phyloP scores from a whole-genome alignment of 1,140 invertebrate genomes.

The Macrocentrus cingulum region DNA sequence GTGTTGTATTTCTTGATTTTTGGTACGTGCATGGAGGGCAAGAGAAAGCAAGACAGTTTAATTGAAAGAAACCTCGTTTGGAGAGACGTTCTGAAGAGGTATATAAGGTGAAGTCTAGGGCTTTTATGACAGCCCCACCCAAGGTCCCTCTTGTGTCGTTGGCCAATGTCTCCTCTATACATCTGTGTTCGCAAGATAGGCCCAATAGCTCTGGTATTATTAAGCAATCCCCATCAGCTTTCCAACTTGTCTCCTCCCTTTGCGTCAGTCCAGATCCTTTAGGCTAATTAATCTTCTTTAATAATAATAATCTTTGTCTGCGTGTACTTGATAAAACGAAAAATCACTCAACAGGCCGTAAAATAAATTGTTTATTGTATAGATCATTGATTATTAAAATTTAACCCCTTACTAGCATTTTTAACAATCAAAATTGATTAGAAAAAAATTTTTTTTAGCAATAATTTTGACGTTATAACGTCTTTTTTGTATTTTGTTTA shows the following conservation, averaged over 20 bases:
- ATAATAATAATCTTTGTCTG: slow-evolving; percentile 1
- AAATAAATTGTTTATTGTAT: too few species aligned
- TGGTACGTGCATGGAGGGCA: slow-evolving; percentile 30
- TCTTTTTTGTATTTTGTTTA: too few species aligned
- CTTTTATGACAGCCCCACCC: slow-evolving; percentile 46
- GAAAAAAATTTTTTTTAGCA: too few species aligned
- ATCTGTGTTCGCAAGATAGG: slow-evolving; percentile 44
- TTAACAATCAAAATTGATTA: too few species aligned
- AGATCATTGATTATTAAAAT: too few species aligned
- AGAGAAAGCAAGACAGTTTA: slow-evolving; percentile 46
- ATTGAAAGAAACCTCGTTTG: slow-evolving; percentile 58
- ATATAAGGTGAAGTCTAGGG: slow-evolving; percentile 16
- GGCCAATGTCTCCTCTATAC: slow-evolving; percentile 26
- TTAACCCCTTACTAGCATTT: too few species aligned
- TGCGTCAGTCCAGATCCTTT: too few species aligned
- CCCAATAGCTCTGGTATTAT: slow-evolving; percentile 38
- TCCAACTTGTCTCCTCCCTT: neutral
- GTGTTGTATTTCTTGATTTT: slow-evolving; percentile 51
- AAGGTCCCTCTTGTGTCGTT: slow-evolving; percentile 17
- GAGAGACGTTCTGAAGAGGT: slow-evolving; percentile 29
- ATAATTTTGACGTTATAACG: too few species aligned
- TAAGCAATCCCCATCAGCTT: slow-evolving; percentile 27
- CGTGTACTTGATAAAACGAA: slow-evolving; percentile 34
- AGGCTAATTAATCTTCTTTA: too few species aligned
- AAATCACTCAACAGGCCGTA: too few species aligned